phyloP scores from a whole-genome alignment of 2,797 vertebrate genomes.

The Hydrophis major region DNA sequence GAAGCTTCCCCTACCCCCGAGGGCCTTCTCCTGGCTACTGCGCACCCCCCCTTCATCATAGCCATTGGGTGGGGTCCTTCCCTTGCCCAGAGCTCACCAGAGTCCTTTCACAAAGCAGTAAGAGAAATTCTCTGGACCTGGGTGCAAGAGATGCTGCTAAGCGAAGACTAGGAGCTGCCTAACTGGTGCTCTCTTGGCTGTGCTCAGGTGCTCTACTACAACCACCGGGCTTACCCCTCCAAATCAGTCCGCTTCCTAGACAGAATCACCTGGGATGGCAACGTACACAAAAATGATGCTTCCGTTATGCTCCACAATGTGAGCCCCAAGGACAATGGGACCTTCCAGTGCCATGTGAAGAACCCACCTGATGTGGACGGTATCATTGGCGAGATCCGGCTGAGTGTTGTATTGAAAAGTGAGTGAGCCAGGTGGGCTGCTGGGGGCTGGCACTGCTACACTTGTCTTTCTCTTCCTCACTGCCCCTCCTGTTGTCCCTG shows the following conservation, averaged over 20 bases:
- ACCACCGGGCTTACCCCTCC: slow-evolving; percentile 71
- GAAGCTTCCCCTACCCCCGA: not conserved
- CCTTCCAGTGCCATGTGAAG: slow-evolving; percentile 88
- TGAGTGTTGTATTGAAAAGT: slow-evolving; percentile 81
- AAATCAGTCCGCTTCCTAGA: slow-evolving; percentile 76
- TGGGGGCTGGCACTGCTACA: not conserved
- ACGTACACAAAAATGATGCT: slow-evolving; percentile 77
- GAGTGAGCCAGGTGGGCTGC: slow-evolving; percentile 13
- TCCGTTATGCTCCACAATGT: slow-evolving; percentile 83
- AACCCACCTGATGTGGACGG: slow-evolving; percentile 87
- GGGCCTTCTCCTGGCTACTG: not conserved
- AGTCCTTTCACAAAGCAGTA: not conserved
- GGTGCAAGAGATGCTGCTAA: too few relatives aligned
- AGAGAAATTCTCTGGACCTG: not conserved
- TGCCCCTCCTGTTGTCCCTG: slow-evolving; percentile 20
- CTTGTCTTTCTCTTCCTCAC: not conserved
- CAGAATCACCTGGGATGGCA: slow-evolving; percentile 82
- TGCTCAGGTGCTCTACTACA: slow-evolving; percentile 85
- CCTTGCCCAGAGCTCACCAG: not conserved
- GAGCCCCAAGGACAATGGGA: slow-evolving; percentile 87
- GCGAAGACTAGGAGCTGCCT: not conserved
- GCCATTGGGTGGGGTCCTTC: not conserved
- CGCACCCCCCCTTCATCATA: not conserved
- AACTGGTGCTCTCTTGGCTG: not conserved
- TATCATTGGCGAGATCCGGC: slow-evolving; percentile 75